Percentiles rank a stretch among this genome's conserved stretches.
Evolutionary conservation across 1,140 invertebrate genomes (phyloP).

Genomic region (Drosophila watanabei): DNA sequence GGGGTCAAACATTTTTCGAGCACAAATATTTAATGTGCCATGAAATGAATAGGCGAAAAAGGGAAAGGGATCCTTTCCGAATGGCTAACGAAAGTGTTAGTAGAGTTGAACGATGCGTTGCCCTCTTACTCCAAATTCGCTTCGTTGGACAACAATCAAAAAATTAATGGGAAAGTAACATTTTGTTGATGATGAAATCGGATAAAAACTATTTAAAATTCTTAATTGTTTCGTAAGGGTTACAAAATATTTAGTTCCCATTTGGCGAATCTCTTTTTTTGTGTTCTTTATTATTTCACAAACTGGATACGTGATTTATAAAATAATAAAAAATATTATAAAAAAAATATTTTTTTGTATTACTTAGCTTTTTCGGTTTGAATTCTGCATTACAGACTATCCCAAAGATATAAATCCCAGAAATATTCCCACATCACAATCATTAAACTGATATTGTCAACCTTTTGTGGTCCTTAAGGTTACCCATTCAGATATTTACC

Average conservation of each 20-base stretch:
- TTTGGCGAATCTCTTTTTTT: too few relatives aligned
- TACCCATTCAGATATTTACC: background rate
- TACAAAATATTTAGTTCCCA: background rate
- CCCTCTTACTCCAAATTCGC: background rate
- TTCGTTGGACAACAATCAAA: background rate
- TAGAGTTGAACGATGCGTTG: constrained; percentile 24
- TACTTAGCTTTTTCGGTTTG: too few relatives aligned
- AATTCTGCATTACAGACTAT: background rate
- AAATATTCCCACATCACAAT: background rate
- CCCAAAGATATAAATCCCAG: too few relatives aligned
- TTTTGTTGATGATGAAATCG: background rate
- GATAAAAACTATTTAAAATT: background rate
- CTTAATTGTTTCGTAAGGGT: background rate
- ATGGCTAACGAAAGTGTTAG: constrained; percentile 37
- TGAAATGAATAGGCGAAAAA: constrained; percentile 46
- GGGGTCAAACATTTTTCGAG: constrained; percentile 50
- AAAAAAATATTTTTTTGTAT: too few relatives aligned
- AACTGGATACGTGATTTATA: background rate
- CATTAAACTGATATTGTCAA: background rate
- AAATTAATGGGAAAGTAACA: background rate
- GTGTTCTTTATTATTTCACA: too few relatives aligned
- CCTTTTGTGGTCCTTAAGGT: background rate
- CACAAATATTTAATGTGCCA: constrained; percentile 64
- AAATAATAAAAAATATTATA: background rate
- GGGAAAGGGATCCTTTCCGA: constrained; percentile 31